Evolutionary conservation across 1,140 invertebrate genomes (phyloP), one percentile per base, ranked within the genome.

Genomic region (Bombus superbus): DNA sequence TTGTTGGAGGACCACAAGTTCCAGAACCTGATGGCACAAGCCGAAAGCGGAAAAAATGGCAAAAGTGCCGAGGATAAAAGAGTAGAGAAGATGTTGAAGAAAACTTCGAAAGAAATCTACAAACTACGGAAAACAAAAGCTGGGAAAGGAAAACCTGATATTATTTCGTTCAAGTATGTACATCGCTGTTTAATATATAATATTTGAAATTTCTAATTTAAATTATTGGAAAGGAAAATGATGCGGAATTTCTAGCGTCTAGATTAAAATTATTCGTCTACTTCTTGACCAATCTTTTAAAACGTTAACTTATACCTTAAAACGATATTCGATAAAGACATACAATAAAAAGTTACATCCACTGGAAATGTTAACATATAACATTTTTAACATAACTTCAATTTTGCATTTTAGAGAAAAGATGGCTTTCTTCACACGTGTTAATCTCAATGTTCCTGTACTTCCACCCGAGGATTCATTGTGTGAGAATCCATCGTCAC

Each of bases 131-230:
- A 98, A 94, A 98, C 97, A 47, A 97, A 98, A 91, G 97, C 97
- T 89, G 97, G 98, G n/a, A 97, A 98, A 88, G 97, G 98, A 80
- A 98, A 98, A 93, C 98, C 98, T 2, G 98, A 99, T 94, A 96
- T 98, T 83, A 97, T 98, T 89, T 98, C 98, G 38, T 99, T 99
- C 95, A 98, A 98, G 98, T 99, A 95, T 97, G 97, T 97, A 83
- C 85, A n/a, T 8, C 9, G 40, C 5, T 25, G 25, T 69, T 40
- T 28, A 32, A 38, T 28, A 32, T 10, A 44, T 47, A 32, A 32
- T 32, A 47, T 74, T 47, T 11, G 8, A 40, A 40, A 28, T 28
- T 22, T 69, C 4, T 28, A 35, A 32, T 22, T 28, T 28, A 68
- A 68, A 68, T 69, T 40, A 28, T 68, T 35, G 32, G 18, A 64